These are phyloP conservation scores for Propithecus perrieri DNA, from an alignment of 2,797 vertebrate genomes.

Conservation along the genomic window DNA sequence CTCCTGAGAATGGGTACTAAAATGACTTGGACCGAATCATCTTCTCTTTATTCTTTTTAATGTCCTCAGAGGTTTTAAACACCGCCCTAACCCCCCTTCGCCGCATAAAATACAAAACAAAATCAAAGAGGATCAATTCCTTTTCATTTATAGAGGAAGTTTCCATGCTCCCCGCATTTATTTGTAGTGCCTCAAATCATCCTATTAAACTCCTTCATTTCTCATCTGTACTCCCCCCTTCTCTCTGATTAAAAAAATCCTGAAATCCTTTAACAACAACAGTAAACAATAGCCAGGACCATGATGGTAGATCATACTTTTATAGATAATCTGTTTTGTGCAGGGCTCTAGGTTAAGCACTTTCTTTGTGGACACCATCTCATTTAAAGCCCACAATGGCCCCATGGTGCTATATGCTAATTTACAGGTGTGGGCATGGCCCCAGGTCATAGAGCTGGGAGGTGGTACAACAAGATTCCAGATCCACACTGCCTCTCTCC, in stretches of 20 bases:
- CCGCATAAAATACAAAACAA: not conserved
- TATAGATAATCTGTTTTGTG: not conserved
- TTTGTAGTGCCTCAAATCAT: not conserved
- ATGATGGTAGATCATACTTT: not conserved
- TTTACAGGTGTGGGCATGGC: not conserved
- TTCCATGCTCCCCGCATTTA: not conserved
- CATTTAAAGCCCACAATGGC: not conserved
- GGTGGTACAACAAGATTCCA: not conserved
- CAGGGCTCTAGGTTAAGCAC: not conserved
- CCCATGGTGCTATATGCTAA: not conserved
- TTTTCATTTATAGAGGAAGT: not conserved
- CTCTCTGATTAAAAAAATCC: not conserved
- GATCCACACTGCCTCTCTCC: not conserved
- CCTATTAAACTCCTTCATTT: not conserved
- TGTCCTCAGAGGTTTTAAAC: not conserved
- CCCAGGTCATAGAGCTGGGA: not conserved
- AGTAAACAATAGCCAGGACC: not conserved
- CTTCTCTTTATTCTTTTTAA: not conserved
- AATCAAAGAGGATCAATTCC: not conserved
- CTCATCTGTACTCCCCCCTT: rapidly evolving
- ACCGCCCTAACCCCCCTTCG: not conserved
- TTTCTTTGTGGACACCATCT: not conserved
- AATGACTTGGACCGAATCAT: not conserved
- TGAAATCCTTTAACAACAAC: not conserved
- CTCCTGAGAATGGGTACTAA: not conserved